Conservation (phyloP, 1,140 invertebrate species). For the Drosophila teissieri region DNA sequence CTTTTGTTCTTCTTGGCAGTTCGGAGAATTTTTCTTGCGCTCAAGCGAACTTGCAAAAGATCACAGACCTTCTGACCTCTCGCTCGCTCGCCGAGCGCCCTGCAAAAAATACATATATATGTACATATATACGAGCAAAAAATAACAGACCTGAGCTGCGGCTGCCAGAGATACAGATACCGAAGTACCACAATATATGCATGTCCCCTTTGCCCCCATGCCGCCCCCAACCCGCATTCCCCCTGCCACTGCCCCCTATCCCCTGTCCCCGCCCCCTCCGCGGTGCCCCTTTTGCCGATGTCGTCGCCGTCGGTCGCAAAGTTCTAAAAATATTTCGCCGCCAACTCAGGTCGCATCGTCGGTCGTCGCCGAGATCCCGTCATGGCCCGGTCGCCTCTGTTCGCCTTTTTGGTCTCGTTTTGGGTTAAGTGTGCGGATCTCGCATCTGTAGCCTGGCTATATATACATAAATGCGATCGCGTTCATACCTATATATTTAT, state of each 20-base stretch:
- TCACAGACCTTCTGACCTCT: constrained; percentile 82
- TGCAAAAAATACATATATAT: constrained; percentile 50
- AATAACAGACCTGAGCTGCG: constrained; percentile 37
- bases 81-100: constrained; percentile 43
- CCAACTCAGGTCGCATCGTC: constrained; percentile 72
- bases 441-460: constrained; percentile 56
- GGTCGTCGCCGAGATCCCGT: constrained; percentile 73
- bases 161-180: constrained; percentile 61
- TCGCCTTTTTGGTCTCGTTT: constrained; percentile 71
- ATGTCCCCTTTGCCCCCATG: constrained; percentile 57
- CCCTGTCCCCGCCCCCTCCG: constrained; percentile 1
- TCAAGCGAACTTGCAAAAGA: constrained; percentile 70
- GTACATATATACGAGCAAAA: constrained; percentile 31
- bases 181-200: constrained; percentile 72
- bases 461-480: constrained; percentile 15
- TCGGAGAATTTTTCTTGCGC: constrained; percentile 64
- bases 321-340: constrained; percentile 79
- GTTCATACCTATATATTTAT: constrained; percentile 37
- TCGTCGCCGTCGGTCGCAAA: constrained; percentile 49
- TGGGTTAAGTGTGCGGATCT: constrained; percentile 77
- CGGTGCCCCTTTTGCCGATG: constrained; percentile 3
- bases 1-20: constrained; percentile 62
- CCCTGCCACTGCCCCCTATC: constrained; percentile 1
- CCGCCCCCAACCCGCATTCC: background rate
- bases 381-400: constrained; percentile 68